phyloP scores from a whole-genome alignment of 2,113 vertebrate genomes.

The Apus apus region DNA sequence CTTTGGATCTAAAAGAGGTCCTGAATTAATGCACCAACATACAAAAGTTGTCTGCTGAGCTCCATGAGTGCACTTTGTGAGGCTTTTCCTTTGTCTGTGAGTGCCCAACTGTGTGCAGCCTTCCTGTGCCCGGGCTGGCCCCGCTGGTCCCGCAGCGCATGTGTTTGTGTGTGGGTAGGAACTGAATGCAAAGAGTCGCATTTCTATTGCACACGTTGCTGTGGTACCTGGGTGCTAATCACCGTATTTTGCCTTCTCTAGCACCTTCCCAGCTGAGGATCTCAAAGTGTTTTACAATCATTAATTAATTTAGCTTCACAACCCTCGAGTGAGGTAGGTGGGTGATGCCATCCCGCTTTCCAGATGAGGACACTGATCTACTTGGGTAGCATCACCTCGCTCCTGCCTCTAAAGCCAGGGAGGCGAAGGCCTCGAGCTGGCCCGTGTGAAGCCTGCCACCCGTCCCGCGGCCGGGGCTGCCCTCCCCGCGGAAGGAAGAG shows the following conservation, averaged over 20 bases:
- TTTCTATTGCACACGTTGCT: slow-evolving; percentile 36
- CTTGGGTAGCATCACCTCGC: slow-evolving; percentile 27
- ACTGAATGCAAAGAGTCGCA: not conserved
- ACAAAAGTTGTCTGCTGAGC: not conserved
- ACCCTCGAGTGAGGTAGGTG: slow-evolving; percentile 68
- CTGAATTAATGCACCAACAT: not conserved
- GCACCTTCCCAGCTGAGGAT: slow-evolving; percentile 69
- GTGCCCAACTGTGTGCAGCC: slow-evolving; percentile 20
- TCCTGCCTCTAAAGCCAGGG: slow-evolving; percentile 27
- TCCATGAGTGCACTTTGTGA: slow-evolving; percentile 13
- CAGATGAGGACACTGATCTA: slow-evolving; percentile 53
- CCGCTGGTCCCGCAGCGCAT: not conserved
- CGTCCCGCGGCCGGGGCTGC: not conserved
- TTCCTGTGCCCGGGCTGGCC: not conserved
- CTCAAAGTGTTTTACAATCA: slow-evolving; percentile 72
- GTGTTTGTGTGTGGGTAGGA: slow-evolving; percentile 50
- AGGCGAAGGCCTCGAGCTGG: not conserved
- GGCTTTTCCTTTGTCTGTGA: slow-evolving; percentile 47
- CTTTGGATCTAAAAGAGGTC: not conserved
- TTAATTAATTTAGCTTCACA: slow-evolving; percentile 73
- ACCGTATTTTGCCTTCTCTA: slow-evolving; percentile 71
- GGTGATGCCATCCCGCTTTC: slow-evolving; percentile 53
- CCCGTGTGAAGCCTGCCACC: not conserved
- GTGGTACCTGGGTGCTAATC: slow-evolving; percentile 67
- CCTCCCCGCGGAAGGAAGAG: slow-evolving; percentile 46